Conservation (phyloP, 2,888 invertebrate genomes). For the Agrotis puta region DNA sequence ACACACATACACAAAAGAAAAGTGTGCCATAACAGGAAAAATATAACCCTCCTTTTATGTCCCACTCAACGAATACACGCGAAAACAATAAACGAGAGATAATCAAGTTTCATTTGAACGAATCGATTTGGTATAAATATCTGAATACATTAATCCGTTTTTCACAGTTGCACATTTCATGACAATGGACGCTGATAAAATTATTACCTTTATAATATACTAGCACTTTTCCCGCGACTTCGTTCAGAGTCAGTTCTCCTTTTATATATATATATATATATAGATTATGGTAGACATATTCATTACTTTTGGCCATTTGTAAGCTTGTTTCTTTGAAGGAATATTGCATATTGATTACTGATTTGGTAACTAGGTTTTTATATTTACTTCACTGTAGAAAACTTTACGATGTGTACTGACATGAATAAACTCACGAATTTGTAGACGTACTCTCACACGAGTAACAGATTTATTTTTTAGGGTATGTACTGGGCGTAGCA, state of each 20-base stretch:
- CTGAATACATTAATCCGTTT: constrained; percentile 53
- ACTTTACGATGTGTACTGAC: too few relatives aligned
- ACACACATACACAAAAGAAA: neutral
- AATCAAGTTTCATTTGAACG: constrained; percentile 59
- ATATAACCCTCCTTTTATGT: constrained; percentile 28
- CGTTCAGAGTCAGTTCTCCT: too few relatives aligned
- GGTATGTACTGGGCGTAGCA: too few relatives aligned
- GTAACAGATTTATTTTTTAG: too few relatives aligned
- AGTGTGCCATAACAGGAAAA: neutral
- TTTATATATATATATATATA: too few relatives aligned
- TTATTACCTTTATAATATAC: constrained; percentile 45
- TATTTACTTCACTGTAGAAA: too few relatives aligned
- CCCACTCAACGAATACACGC: constrained; percentile 17
- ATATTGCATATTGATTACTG: constrained; percentile 4
- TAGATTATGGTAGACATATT: too few relatives aligned
- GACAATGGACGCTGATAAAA: constrained; percentile 36
- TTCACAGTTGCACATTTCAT: constrained; percentile 46
- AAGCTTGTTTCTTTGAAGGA: neutral
- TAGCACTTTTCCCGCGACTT: too few relatives aligned
- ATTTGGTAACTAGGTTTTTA: too few relatives aligned
- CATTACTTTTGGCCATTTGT: neutral
- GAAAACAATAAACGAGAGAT: constrained; percentile 58
- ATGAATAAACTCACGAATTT: too few relatives aligned
- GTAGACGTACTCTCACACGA: too few relatives aligned
- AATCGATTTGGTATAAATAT: constrained; percentile 61